phyloP scores from a whole-genome alignment of 2,888 invertebrate genomes.

The Orthonevra nobilis region DNA sequence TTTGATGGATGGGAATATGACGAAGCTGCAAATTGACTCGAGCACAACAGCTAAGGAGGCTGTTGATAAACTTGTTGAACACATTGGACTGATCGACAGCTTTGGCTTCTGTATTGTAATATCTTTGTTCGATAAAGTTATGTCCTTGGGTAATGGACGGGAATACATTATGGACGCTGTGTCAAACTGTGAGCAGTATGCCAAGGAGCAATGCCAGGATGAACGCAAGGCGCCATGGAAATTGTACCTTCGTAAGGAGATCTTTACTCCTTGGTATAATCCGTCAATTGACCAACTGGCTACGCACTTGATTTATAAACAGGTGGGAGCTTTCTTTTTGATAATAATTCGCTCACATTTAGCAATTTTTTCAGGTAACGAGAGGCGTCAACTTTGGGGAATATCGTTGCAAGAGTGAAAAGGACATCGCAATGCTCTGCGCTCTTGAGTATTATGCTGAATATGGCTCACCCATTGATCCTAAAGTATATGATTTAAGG shows the following conservation, averaged over 20 bases:
- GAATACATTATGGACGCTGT: slow-evolving; percentile 98
- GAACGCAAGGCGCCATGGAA: slow-evolving; percentile 94
- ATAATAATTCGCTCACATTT: too few relatives aligned
- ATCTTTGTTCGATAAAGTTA: slow-evolving; percentile 92
- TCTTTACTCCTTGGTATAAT: slow-evolving; percentile 96
- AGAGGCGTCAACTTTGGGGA: slow-evolving; percentile 95
- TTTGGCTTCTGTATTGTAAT: slow-evolving; percentile 97
- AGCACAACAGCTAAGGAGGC: slow-evolving; percentile 95
- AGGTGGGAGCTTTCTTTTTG: too few relatives aligned
- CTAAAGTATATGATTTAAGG: too few relatives aligned
- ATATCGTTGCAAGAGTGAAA: slow-evolving; percentile 91
- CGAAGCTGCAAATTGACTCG: slow-evolving; percentile 92
- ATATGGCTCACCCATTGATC: slow-evolving; percentile 85
- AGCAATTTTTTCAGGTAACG: slow-evolving; percentile 81
- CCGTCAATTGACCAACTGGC: slow-evolving; percentile 89
- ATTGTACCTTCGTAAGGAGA: slow-evolving; percentile 92
- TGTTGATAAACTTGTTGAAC: slow-evolving; percentile 89
- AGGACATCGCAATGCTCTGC: slow-evolving; percentile 92
- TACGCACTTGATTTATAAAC: slow-evolving; percentile 93
- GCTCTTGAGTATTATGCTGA: slow-evolving; percentile 96
- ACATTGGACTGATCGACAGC: slow-evolving; percentile 87
- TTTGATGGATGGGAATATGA: slow-evolving; percentile 92
- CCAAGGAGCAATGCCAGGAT: slow-evolving; percentile 92
- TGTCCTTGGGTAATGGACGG: slow-evolving; percentile 92
- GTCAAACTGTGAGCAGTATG: slow-evolving; percentile 97